Conservation (phyloP, 2,888 invertebrate species). For the Meta bourneti region DNA sequence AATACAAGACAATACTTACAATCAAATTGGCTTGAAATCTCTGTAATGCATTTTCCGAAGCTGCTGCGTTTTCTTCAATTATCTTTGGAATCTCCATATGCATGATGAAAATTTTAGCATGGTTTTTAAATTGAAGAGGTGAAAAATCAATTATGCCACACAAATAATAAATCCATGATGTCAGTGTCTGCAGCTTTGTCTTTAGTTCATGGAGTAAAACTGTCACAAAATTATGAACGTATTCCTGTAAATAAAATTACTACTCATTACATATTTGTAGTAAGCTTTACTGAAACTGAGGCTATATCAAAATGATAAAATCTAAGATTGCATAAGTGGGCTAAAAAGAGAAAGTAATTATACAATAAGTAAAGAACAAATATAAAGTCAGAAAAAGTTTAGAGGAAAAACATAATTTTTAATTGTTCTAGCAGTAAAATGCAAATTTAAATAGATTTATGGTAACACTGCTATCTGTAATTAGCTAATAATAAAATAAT, state of each 20-base stretch:
- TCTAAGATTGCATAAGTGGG: neutral
- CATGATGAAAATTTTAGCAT: slow-evolving; percentile 56
- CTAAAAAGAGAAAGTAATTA: neutral
- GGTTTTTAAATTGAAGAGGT: slow-evolving; percentile 23
- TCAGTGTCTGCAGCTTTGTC: slow-evolving; percentile 34
- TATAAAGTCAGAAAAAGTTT: neutral
- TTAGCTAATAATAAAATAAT: too few species aligned
- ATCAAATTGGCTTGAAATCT: slow-evolving; percentile 52
- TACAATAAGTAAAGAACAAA: neutral
- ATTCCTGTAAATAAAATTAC: slow-evolving; percentile 32
- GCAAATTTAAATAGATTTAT: too few species aligned
- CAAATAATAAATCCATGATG: slow-evolving; percentile 66
- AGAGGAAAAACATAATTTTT: neutral
- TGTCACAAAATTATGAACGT: slow-evolving; percentile 36
- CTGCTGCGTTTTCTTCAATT: slow-evolving; percentile 41
- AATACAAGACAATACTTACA: slow-evolving; percentile 14
- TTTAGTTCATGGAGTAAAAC: slow-evolving; percentile 28
- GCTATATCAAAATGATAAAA: too few species aligned
- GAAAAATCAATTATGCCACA: slow-evolving; percentile 54
- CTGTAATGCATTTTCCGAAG: slow-evolving; percentile 11
- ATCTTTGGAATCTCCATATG: slow-evolving; percentile 64
- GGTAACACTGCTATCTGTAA: too few species aligned
- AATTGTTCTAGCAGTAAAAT: neutral
- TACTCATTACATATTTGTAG: neutral
- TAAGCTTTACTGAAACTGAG: neutral